These are phyloP conservation scores for Uromys caudimaculatus DNA, from an alignment of 2,797 vertebrate species.

Conservation along the genomic window DNA sequence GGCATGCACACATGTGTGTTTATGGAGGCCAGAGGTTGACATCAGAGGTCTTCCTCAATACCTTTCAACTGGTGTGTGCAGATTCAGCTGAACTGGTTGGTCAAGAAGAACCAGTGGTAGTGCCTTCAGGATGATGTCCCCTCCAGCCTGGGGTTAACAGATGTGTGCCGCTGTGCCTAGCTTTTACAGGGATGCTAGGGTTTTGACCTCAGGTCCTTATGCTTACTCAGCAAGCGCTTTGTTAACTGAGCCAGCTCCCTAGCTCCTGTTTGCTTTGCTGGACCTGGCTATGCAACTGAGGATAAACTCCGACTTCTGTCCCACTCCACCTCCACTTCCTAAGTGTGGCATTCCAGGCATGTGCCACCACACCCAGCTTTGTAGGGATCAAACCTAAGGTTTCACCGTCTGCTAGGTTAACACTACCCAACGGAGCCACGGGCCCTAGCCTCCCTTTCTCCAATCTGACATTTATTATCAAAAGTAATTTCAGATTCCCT, in stretches of 20 bases:
- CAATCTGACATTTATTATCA: neutral
- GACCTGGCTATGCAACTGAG: neutral
- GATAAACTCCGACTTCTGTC: neutral
- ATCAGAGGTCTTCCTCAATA: neutral
- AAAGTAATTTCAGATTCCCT: conserved; percentile 14
- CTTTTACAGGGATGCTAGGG: neutral
- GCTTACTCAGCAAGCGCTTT: neutral
- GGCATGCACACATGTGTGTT: no score
- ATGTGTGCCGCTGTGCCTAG: no score
- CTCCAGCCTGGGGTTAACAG: neutral
- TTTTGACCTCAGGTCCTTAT: neutral
- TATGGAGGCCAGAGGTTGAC: neutral
- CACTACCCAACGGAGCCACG: neutral
- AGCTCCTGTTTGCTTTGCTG: neutral
- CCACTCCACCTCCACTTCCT: neutral
- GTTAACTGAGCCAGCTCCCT: neutral
- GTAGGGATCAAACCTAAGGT: neutral
- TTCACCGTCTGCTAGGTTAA: neutral
- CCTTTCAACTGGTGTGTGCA: neutral
- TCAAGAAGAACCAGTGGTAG: neutral
- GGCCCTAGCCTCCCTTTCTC: neutral
- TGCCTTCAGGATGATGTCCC: neutral
- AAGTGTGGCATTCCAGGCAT: neutral
- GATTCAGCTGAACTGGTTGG: neutral
- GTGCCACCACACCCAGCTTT: neutral